Evolutionary conservation across 2,113 vertebrate species (phyloP).

Genomic region (Crotalus horridus): DNA sequence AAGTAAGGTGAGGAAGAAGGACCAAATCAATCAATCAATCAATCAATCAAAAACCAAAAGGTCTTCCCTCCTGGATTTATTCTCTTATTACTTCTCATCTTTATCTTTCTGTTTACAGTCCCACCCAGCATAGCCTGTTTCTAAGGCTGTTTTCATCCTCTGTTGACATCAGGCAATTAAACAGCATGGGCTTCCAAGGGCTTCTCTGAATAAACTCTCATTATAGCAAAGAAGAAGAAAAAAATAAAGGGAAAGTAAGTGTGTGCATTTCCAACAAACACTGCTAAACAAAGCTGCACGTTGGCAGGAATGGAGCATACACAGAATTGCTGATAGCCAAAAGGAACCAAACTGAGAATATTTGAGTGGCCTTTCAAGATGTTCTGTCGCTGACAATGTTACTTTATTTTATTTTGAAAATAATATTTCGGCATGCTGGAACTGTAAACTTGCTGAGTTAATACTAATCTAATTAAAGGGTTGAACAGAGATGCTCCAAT

Average conservation of each 20-base stretch:
- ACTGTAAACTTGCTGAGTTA: conserved; percentile 17
- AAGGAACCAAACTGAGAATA: background rate
- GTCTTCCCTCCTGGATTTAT: background rate
- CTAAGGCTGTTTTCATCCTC: conserved; percentile 1
- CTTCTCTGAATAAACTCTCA: background rate
- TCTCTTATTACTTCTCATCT: background rate
- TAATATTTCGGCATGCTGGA: background rate
- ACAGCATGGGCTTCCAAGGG: background rate
- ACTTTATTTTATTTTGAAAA: background rate
- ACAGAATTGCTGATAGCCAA: background rate
- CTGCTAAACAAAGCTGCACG: background rate
- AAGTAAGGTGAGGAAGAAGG: background rate
- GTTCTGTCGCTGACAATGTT: background rate
- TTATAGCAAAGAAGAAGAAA: background rate
- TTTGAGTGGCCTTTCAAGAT: background rate
- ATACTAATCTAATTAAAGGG: background rate
- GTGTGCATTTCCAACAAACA: background rate
- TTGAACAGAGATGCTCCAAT: background rate
- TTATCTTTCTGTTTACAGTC: background rate
- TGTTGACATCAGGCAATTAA: conserved; percentile 12
- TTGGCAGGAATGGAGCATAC: background rate
- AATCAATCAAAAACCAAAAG: background rate
- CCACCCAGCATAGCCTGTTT: background rate
- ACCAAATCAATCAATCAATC: no score
- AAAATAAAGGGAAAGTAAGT: background rate